Conservation (phyloP, 2,113 vertebrate genomes). For the Leiothrix lutea region DNA sequence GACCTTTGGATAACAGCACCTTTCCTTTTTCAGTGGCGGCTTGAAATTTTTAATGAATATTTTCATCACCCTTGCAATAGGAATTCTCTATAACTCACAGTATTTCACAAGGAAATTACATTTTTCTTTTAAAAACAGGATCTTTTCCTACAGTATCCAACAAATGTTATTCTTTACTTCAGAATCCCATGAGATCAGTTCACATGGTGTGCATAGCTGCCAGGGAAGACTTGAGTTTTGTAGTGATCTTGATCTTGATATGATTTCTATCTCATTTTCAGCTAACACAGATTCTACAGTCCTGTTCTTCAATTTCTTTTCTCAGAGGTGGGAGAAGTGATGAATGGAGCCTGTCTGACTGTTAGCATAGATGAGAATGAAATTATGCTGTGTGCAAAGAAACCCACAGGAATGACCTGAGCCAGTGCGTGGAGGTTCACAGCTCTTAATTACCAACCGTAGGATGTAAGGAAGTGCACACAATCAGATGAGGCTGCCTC, state of each 20-base stretch:
- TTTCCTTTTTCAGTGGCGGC: not conserved
- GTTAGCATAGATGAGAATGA: not conserved
- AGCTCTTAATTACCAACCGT: not conserved
- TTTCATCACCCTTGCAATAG: not conserved
- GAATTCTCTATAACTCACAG: not conserved
- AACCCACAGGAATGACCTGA: not conserved
- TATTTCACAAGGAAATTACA: not conserved
- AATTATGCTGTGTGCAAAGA: not conserved
- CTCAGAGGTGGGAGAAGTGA: not conserved
- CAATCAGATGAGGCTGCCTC: not conserved
- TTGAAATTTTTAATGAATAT: not conserved
- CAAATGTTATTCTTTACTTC: not conserved
- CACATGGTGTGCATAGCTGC: not conserved
- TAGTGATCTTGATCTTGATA: not conserved
- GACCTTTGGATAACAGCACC: not conserved
- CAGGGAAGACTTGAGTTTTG: not conserved
- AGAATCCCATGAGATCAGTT: not conserved
- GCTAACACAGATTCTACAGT: not conserved
- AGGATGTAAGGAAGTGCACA: accelerated
- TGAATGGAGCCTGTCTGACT: not conserved
- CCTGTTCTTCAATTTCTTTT: not conserved
- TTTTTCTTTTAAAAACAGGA: not conserved
- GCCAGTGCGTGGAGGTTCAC: not conserved
- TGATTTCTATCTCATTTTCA: not conserved
- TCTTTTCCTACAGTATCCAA: not conserved